Evolutionary conservation across 1,140 invertebrate species (phyloP).

Genomic region (Drosophila jambulina): DNA sequence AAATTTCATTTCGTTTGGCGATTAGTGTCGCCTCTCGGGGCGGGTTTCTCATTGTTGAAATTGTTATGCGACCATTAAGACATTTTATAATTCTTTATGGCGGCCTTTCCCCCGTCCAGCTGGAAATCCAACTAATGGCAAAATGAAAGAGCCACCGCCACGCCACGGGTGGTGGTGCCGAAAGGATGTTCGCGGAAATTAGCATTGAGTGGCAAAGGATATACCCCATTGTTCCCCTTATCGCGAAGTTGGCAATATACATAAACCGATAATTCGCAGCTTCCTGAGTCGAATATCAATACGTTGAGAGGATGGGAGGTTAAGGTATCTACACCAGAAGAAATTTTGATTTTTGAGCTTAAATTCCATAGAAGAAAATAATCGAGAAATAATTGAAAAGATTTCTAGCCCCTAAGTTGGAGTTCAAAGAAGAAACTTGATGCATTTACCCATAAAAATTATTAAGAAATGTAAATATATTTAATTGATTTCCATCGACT

Average conservation of each 20-base stretch:
- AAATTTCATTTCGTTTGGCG: conserved; percentile 84
- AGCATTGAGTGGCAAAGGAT: conserved; percentile 40
- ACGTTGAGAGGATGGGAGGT: conserved; percentile 12
- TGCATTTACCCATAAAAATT: not conserved
- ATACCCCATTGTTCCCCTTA: conserved; percentile 27
- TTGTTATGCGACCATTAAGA: conserved; percentile 82
- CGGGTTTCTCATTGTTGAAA: conserved; percentile 71
- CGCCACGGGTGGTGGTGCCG: conserved; percentile 42
- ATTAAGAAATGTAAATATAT: not conserved
- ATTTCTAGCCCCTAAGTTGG: too few relatives aligned
- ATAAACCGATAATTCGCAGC: conserved; percentile 75
- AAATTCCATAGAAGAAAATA: not conserved
- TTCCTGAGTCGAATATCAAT: conserved; percentile 74
- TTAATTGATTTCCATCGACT: not conserved
- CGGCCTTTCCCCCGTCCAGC: conserved; percentile 2
- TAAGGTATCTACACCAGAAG: not conserved
- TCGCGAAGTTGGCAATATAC: conserved; percentile 41
- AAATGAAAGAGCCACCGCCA: conserved; percentile 33
- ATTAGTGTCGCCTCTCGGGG: conserved; percentile 76
- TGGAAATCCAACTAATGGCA: conserved; percentile 68
- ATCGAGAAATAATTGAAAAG: not conserved
- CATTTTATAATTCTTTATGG: conserved; percentile 84
- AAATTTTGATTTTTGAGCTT: not conserved
- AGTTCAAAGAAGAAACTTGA: not conserved
- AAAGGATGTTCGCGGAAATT: conserved; percentile 55